Percentiles rank a stretch among this genome's conserved stretches.
Conservation (phyloP, 2,888 invertebrate species). For the Phalera bucephala region DNA sequence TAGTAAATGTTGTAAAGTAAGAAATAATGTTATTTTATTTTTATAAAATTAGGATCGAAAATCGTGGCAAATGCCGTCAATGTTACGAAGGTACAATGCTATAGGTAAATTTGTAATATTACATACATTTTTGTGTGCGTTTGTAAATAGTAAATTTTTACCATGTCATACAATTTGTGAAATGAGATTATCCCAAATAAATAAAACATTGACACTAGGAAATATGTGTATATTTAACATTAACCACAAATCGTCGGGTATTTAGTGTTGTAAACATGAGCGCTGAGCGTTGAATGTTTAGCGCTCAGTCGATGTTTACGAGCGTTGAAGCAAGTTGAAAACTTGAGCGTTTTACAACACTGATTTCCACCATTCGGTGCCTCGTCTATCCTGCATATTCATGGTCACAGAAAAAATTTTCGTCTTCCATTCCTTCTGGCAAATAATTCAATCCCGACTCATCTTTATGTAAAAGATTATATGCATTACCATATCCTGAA, state of each 20-base stretch:
- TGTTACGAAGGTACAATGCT: slow-evolving; percentile 73
- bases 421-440: slow-evolving; percentile 86
- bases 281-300: too few relatives aligned
- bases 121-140: slow-evolving; percentile 56
- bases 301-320: too few relatives aligned
- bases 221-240: slow-evolving; percentile 18
- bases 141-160: slow-evolving; percentile 80
- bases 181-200: slow-evolving; percentile 80
- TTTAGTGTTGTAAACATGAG: too few relatives aligned
- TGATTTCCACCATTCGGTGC: too few relatives aligned
- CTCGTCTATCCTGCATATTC: too few relatives aligned
- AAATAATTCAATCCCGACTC: slow-evolving; percentile 84
- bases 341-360: too few relatives aligned
- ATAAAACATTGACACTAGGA: slow-evolving; percentile 72
- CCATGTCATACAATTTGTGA: slow-evolving; percentile 74
- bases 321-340: too few relatives aligned
- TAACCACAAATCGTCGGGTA: too few relatives aligned
- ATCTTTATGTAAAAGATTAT: slow-evolving; percentile 81
- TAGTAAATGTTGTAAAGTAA: slow-evolving; percentile 71
- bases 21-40: slow-evolving; percentile 73
- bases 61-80: slow-evolving; percentile 60
- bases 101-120: slow-evolving; percentile 68
- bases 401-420: slow-evolving; percentile 80
- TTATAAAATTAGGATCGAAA: slow-evolving; percentile 68
- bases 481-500: slow-evolving; percentile 85